phyloP scores from a whole-genome alignment of 2,113 vertebrate genomes.

The Pseudorhombus dupliciocellatus region DNA sequence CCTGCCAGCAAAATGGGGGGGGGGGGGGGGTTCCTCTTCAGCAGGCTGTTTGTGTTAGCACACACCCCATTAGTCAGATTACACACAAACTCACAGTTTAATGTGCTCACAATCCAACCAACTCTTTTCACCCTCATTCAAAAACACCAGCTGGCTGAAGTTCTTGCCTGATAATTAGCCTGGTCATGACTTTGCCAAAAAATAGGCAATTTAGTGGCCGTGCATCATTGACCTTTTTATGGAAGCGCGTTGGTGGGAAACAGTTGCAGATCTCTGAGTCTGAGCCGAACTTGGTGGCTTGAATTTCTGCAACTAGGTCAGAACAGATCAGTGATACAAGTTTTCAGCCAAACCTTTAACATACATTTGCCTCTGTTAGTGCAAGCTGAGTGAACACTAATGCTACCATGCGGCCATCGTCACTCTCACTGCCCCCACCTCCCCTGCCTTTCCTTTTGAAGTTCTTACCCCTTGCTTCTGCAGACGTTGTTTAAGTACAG shows the following conservation, averaged over 20 bases:
- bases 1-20: too few relatives aligned
- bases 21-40: too few relatives aligned
- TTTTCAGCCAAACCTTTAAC: not conserved
- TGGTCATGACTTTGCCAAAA: slow-evolving; percentile 46
- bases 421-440: slow-evolving; percentile 17
- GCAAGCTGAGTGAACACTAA: slow-evolving; percentile 6
- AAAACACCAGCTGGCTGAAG: slow-evolving; percentile 37
- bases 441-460: slow-evolving; percentile 25
- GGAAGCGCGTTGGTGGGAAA: slow-evolving; percentile 21
- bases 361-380: too few relatives aligned
- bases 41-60: not conserved
- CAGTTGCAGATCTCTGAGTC: slow-evolving; percentile 15
- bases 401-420: slow-evolving; percentile 8
- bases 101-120: not conserved
- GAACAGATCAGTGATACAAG: not conserved
- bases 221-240: slow-evolving; percentile 41
- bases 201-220: slow-evolving; percentile 44
- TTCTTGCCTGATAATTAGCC: slow-evolving; percentile 55
- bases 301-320: not conserved
- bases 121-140: not conserved
- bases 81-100: not conserved
- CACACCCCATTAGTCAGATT: not conserved
- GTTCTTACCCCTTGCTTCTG: slow-evolving; percentile 8
- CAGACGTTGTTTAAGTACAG: slow-evolving; percentile 29
- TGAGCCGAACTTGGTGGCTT: slow-evolving; percentile 5